Evolutionary conservation across 2,113 vertebrate genomes (phyloP).

Genomic region (Syngnathus typhle): DNA sequence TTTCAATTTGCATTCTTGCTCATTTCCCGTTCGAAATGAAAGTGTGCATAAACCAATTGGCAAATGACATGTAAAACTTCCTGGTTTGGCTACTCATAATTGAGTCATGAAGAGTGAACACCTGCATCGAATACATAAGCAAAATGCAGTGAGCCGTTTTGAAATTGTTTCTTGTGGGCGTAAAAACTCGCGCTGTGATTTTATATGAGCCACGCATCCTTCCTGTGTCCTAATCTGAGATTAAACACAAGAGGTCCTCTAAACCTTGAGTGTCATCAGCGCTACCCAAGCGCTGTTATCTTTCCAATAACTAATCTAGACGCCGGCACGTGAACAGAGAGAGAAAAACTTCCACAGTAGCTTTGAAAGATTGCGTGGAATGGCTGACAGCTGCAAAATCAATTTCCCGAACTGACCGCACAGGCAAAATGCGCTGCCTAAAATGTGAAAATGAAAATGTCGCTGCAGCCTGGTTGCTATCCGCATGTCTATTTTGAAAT

Average conservation of each 20-base stretch:
- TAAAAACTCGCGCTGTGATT: neutral
- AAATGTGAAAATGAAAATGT: constrained; percentile 29
- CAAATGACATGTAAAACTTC: neutral
- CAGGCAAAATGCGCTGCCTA: constrained; percentile 30
- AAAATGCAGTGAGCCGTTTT: neutral
- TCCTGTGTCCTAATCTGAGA: neutral
- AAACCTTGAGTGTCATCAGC: constrained; percentile 20
- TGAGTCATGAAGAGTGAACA: neutral
- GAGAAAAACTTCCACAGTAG: constrained; percentile 21
- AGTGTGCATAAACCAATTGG: neutral
- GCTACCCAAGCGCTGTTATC: constrained; percentile 1
- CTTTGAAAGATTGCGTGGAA: constrained; percentile 20
- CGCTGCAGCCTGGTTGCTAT: constrained; percentile 29
- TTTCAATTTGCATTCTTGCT: too few species aligned
- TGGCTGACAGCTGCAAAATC: neutral
- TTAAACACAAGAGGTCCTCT: constrained; percentile 12
- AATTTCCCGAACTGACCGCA: constrained; percentile 30
- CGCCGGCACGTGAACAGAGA: constrained; percentile 17
- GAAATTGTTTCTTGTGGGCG: neutral
- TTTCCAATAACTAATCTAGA: constrained; percentile 30
- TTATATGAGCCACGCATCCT: neutral
- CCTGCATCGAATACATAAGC: neutral
- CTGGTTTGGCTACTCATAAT: neutral
- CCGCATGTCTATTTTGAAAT: constrained; percentile 33
- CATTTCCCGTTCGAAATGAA: too few species aligned